A percentile compares a stretch with the other conserved stretches of the same genome.
Evolutionary conservation across 2,797 vertebrate genomes (phyloP).

Genomic region (Halcyon badia): DNA sequence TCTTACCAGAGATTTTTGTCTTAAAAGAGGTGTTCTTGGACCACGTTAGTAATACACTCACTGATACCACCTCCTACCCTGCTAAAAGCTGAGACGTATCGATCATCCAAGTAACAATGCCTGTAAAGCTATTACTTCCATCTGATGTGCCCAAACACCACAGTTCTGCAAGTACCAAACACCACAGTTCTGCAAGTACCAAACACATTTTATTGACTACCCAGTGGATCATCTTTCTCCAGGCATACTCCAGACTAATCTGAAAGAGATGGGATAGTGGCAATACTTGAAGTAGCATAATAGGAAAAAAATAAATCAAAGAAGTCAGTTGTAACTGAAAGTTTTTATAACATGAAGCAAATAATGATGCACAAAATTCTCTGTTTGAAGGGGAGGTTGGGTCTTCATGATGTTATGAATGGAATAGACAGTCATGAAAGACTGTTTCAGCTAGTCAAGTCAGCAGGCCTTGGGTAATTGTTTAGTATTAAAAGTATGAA

Average conservation of each 20-base stretch:
- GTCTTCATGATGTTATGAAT: background rate
- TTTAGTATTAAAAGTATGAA: background rate
- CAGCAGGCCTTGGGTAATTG: background rate
- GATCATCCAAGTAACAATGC: background rate
- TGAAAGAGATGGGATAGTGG: background rate
- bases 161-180: background rate
- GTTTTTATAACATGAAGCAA: background rate
- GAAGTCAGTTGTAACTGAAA: background rate
- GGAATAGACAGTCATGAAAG: background rate
- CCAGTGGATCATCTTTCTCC: accelerated
- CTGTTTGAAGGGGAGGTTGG: background rate
- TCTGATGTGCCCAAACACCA: background rate
- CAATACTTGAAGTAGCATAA: background rate
- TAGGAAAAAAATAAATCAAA: background rate
- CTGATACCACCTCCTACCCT: background rate
- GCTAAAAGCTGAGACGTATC: background rate
- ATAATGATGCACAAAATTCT: background rate
- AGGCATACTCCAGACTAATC: background rate
- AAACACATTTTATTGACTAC: background rate
- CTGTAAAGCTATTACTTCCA: background rate
- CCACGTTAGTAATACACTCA: background rate
- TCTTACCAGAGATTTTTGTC: background rate
- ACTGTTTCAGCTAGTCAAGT: background rate
- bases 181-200: background rate
- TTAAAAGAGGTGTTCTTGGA: background rate